phyloP scores from a whole-genome alignment of 2,888 invertebrate genomes.

The Caenorhabditis sp. region DNA sequence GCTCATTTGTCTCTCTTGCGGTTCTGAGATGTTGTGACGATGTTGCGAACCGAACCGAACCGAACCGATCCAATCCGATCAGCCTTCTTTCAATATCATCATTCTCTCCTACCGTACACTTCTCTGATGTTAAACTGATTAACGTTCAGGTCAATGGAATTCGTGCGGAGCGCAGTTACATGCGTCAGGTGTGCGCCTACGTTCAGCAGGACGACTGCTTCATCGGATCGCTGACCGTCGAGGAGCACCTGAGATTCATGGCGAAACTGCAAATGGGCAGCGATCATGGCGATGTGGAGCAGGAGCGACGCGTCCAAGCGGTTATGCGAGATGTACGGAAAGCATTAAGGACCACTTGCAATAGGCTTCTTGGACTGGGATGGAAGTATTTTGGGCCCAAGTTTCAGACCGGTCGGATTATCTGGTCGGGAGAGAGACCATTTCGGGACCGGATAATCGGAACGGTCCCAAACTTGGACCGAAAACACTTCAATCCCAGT shows the following conservation, averaged over 20 bases:
- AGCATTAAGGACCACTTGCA: too few relatives aligned
- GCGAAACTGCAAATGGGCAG: slow-evolving; percentile 88
- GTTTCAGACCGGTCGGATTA: too few relatives aligned
- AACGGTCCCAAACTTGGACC: too few relatives aligned
- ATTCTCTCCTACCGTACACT: background rate
- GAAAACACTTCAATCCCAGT: too few relatives aligned
- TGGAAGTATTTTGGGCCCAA: too few relatives aligned
- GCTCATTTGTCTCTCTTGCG: too few relatives aligned
- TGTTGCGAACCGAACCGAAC: too few relatives aligned
- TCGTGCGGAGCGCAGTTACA: slow-evolving; percentile 58
- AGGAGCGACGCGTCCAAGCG: slow-evolving; percentile 84
- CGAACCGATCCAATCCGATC: too few relatives aligned
- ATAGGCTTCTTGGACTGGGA: too few relatives aligned
- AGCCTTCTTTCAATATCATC: background rate
- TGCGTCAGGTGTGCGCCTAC: slow-evolving; percentile 85
- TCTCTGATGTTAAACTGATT: too few relatives aligned
- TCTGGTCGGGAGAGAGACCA: too few relatives aligned
- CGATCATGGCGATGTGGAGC: slow-evolving; percentile 83
- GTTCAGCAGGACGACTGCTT: slow-evolving; percentile 94
- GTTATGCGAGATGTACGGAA: slow-evolving; percentile 80
- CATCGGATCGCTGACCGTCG: slow-evolving; percentile 88
- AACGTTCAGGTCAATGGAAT: slow-evolving; percentile 69
- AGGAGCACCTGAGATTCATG: slow-evolving; percentile 91
- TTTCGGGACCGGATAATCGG: background rate
- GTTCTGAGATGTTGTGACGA: slow-evolving; percentile 19